These are phyloP conservation scores for Carterocephalus palaemon DNA, from an alignment of 2,888 invertebrate species.

Conservation along the genomic window DNA sequence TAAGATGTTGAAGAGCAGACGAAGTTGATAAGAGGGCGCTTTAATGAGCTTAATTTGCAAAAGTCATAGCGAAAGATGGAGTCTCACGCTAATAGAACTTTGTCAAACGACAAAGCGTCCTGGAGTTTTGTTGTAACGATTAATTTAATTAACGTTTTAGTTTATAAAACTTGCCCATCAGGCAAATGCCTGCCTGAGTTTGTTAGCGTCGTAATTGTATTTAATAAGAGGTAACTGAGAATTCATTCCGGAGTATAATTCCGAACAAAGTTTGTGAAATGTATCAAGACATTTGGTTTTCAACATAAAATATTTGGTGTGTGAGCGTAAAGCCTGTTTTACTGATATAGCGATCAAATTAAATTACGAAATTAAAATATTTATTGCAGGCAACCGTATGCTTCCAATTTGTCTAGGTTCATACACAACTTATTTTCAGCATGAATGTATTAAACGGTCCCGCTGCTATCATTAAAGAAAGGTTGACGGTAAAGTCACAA, in stretches of 20 bases:
- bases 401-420: no score
- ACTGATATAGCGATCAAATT: no score
- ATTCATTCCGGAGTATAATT: background rate
- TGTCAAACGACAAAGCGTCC: conserved; percentile 38
- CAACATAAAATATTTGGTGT: no score
- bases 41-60: conserved; percentile 68
- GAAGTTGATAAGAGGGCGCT: conserved; percentile 37
- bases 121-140: conserved; percentile 18
- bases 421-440: no score
- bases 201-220: background rate
- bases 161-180: conserved; percentile 14
- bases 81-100: conserved; percentile 47
- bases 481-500: no score
- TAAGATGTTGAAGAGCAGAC: conserved; percentile 39
- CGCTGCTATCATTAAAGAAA: no score
- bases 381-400: no score
- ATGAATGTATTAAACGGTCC: no score
- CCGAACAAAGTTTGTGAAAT: background rate
- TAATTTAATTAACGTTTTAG: conserved; percentile 30
- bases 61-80: conserved; percentile 55
- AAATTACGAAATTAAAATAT: no score
- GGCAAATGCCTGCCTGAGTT: background rate
- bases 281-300: no score
- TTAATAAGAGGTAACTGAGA: background rate
- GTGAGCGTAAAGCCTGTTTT: no score